A percentile compares a stretch with the other conserved stretches of the same genome.
These are phyloP conservation scores for Theretra japonica DNA, from an alignment of 2,888 invertebrate species.

Conservation along the genomic window DNA sequence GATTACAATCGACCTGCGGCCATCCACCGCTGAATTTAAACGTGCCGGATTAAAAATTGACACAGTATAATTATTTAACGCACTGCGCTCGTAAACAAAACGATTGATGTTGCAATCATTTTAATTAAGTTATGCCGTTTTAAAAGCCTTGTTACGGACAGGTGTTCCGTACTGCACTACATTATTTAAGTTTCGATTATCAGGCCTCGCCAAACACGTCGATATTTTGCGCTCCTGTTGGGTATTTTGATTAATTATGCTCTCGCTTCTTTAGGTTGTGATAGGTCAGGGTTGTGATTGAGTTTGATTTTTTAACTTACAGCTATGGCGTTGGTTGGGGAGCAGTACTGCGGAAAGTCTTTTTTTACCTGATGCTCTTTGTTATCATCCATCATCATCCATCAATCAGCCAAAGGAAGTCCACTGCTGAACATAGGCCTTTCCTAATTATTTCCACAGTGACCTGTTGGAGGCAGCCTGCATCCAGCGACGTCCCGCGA, in stretches of 20 bases:
- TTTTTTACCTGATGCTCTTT: too few species aligned
- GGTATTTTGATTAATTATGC: background rate
- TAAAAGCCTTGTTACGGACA: constrained; percentile 28
- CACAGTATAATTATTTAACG: constrained; percentile 53
- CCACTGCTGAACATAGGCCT: too few species aligned
- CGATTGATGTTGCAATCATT: constrained; percentile 46
- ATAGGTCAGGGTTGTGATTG: background rate
- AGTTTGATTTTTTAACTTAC: background rate
- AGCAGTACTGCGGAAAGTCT: too few species aligned
- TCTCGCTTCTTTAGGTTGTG: background rate
- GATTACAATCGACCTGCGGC: constrained; percentile 36
- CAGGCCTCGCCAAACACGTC: constrained; percentile 27
- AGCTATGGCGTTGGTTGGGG: too few species aligned
- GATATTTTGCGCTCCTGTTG: background rate
- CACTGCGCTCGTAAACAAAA: constrained; percentile 38
- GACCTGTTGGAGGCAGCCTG: too few species aligned
- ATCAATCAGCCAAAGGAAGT: too few species aligned
- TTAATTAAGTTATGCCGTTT: constrained; percentile 35
- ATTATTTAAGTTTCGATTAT: constrained; percentile 53
- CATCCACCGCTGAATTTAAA: constrained; percentile 53
- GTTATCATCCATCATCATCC: too few species aligned
- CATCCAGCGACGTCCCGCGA: too few species aligned
- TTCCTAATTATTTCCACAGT: too few species aligned
- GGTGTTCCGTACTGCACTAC: constrained; percentile 29
- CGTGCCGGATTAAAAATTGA: constrained; percentile 55